phyloP scores from a whole-genome alignment of 2,888 invertebrate genomes.

The Nebria brevicollis region DNA sequence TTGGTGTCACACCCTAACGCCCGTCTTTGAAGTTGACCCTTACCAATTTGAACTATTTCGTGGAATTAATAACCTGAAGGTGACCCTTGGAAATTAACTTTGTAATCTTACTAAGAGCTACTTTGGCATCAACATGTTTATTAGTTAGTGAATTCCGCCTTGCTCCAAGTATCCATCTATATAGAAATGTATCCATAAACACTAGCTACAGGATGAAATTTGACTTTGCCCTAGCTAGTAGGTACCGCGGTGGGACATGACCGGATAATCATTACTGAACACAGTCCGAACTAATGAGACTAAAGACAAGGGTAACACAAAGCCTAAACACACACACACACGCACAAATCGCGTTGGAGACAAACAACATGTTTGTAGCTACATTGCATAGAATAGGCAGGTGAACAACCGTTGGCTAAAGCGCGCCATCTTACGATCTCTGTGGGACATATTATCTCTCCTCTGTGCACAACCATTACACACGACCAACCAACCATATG shows the following conservation, averaged over 20 bases:
- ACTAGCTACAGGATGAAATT: too few relatives aligned
- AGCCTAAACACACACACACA: neutral
- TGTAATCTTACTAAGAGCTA: neutral
- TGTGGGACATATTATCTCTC: slow-evolving; percentile 14
- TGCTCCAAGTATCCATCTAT: neutral
- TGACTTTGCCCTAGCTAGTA: neutral
- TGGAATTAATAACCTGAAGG: neutral
- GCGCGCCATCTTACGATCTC: slow-evolving; percentile 17
- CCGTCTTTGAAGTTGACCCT: neutral
- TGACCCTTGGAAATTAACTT: neutral
- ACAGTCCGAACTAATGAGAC: slow-evolving; percentile 6
- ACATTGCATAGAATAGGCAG: neutral
- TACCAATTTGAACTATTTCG: neutral
- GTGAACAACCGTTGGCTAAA: neutral
- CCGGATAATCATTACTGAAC: slow-evolving; percentile 13
- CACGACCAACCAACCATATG: neutral
- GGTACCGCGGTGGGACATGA: neutral
- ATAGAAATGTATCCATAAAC: neutral
- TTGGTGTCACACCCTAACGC: neutral
- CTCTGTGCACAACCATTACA: slow-evolving; percentile 11
- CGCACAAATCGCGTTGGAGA: neutral
- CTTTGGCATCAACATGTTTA: neutral
- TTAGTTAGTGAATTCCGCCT: too few relatives aligned
- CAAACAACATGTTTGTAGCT: neutral
- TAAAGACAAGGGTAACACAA: slow-evolving; percentile 18